phyloP scores from a whole-genome alignment of 1,140 invertebrate species.

The Drosophila repleta region DNA sequence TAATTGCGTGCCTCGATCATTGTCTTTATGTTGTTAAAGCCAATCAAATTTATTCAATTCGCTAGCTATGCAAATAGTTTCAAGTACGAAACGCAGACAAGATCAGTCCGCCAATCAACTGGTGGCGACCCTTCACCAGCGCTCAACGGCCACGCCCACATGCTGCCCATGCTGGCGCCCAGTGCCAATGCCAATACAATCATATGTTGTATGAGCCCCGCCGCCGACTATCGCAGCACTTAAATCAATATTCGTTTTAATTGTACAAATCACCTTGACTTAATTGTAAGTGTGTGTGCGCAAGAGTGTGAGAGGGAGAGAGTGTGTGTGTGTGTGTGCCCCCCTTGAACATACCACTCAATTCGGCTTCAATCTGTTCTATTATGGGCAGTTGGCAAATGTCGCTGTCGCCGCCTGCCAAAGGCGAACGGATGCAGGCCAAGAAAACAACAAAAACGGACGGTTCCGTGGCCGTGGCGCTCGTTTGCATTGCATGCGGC shows the following conservation, averaged over 20 bases:
- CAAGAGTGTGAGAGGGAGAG: slow-evolving; percentile 12
- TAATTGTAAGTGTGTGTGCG: slow-evolving; percentile 57
- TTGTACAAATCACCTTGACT: slow-evolving; percentile 82
- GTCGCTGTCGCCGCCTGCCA: slow-evolving; percentile 38
- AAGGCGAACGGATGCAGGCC: slow-evolving; percentile 59
- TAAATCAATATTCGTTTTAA: slow-evolving; percentile 81
- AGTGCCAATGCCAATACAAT: slow-evolving; percentile 29
- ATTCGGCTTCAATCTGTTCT: slow-evolving; percentile 66
- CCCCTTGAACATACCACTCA: slow-evolving; percentile 59
- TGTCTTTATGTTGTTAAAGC: background rate
- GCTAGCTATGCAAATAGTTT: slow-evolving; percentile 7
- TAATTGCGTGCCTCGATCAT: background rate
- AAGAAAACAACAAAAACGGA: slow-evolving; percentile 16
- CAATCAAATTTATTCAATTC: background rate
- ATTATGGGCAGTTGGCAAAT: slow-evolving; percentile 64
- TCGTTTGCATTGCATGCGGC: slow-evolving; percentile 58
- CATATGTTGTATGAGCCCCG: slow-evolving; percentile 32
- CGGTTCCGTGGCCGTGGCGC: slow-evolving; percentile 46
- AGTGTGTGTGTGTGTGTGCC: slow-evolving; percentile 8
- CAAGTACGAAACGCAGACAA: slow-evolving; percentile 17
- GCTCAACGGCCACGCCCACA: slow-evolving; percentile 36
- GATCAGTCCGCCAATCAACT: slow-evolving; percentile 39
- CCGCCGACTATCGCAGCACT: slow-evolving; percentile 57
- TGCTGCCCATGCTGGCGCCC: slow-evolving; percentile 3
- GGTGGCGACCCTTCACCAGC: slow-evolving; percentile 38